Base-by-base conservation (phyloP, 2,797 vertebrate genomes). In the Philypnodon macrostomus region DNA sequence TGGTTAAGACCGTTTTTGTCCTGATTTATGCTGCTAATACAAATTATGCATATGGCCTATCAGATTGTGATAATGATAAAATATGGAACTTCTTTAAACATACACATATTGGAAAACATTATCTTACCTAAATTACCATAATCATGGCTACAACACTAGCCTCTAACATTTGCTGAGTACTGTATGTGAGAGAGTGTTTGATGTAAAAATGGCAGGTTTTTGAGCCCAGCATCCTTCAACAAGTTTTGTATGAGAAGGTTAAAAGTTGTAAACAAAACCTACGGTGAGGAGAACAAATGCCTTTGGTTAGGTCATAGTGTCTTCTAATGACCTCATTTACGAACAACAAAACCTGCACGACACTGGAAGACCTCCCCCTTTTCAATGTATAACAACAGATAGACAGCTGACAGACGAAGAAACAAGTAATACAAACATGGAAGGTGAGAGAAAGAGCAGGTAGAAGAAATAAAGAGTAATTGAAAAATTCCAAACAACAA, bases 241-340 rank as follows among this genome's bases (percentile, higher is more conserved):
- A 75, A 76, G 46, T 61, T 75, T 47, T 71, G 53, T 70, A 72
- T 70, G 72, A 71, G 32, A 34, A 34, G 32, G 32, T 14, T 34
- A 34, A 61, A 47, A 42, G 26, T 54, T 52, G 19, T 16, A 42
- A n/a, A n/a, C n/a, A n/a, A 58, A 51, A 53, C 61, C 61, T n/a
- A n/a, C n/a, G n/a, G n/a, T n/a, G 50, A 67, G 10, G 10, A 9
- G 39, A 80, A 75, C 72, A 81, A 78, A 78, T 75, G 81, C 84
- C 81, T 77, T 86, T 72, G 80, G 84, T 85, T 61, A 84, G 80
- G 84, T 88, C 85, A 85, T 61, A 70, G 73, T 84, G 83, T 82
- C 80, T 85, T 80, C 67, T 75, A 77, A 79, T 77, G 85, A 80
- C 84, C 86, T 83, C 72, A 80, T 85, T 89, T 78, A 79, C 66